phyloP scores from a whole-genome alignment of 2,113 vertebrate species.

The Ctenomys sociabilis region DNA sequence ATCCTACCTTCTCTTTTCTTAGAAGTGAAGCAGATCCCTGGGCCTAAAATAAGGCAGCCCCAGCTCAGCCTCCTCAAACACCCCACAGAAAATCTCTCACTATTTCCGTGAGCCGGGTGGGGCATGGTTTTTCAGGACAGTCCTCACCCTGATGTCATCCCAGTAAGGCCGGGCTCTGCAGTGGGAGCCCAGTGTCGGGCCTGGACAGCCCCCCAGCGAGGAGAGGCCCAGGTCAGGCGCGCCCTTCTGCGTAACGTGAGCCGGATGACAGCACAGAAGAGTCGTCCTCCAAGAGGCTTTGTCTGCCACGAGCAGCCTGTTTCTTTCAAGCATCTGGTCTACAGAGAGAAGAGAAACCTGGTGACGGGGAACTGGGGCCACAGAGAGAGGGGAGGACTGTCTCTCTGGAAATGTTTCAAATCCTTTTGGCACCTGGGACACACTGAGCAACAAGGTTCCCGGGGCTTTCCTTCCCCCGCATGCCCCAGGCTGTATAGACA shows the following conservation, averaged over 20 bases:
- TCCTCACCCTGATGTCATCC: neutral
- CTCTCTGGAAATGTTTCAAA: neutral
- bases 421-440: neutral
- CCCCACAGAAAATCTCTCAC: neutral
- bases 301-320: neutral
- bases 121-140: neutral
- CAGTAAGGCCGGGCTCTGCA: neutral
- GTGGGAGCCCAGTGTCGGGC: neutral
- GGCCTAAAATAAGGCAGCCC: neutral
- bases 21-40: neutral
- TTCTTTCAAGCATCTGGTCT: neutral
- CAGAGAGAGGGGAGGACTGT: neutral
- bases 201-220: neutral
- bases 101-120: neutral
- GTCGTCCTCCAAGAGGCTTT: neutral
- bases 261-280: neutral
- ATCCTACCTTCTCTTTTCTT: constrained; percentile 36
- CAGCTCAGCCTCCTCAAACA: neutral
- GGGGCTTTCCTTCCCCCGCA: neutral
- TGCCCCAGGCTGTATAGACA: neutral
- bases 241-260: neutral
- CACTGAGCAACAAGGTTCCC: neutral
- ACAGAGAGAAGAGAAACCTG: neutral
- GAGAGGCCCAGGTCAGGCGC: neutral
- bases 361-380: no score